These are phyloP conservation scores for Stenurella melanura DNA, from an alignment of 2,888 invertebrate genomes.

Conservation along the genomic window DNA sequence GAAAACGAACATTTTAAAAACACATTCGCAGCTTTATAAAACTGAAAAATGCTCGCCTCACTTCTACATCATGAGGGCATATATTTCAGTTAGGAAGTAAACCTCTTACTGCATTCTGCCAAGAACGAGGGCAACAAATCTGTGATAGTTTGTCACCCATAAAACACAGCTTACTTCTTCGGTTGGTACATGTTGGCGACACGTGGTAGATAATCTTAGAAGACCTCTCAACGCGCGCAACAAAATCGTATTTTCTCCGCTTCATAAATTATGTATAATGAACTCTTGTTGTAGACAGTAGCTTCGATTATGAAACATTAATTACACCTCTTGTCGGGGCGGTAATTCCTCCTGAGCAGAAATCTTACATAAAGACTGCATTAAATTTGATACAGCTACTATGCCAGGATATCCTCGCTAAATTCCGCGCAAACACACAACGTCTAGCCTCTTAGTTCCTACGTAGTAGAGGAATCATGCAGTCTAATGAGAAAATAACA, in stretches of 20 bases:
- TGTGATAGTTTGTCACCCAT: conserved; percentile 48
- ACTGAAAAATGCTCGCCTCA: not conserved
- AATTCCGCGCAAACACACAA: conserved; percentile 34
- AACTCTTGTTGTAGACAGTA: conserved; percentile 71
- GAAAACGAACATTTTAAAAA: conserved; percentile 5
- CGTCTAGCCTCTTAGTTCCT: conserved; percentile 21
- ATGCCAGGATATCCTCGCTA: conserved; percentile 45
- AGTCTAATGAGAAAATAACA: conserved; percentile 22
- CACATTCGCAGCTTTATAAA: not conserved
- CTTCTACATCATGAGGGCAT: not conserved
- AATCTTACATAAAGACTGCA: conserved; percentile 67
- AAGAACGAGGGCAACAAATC: conserved; percentile 40
- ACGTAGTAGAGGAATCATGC: not conserved
- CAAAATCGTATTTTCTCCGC: conserved; percentile 62
- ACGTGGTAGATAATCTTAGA: conserved; percentile 38
- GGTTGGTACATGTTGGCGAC: conserved; percentile 45
- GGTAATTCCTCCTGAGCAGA: conserved; percentile 65
- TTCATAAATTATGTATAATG: conserved; percentile 71
- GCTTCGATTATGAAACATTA: conserved; percentile 73
- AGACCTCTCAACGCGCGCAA: conserved; percentile 48
- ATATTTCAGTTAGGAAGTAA: conserved; percentile 19
- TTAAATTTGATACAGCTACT: conserved; percentile 67
- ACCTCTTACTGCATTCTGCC: not conserved
- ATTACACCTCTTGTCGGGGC: conserved; percentile 70
- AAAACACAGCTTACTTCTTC: conserved; percentile 43